phyloP scores from a whole-genome alignment of 2,797 vertebrate genomes.

The Delichon dasypus region DNA sequence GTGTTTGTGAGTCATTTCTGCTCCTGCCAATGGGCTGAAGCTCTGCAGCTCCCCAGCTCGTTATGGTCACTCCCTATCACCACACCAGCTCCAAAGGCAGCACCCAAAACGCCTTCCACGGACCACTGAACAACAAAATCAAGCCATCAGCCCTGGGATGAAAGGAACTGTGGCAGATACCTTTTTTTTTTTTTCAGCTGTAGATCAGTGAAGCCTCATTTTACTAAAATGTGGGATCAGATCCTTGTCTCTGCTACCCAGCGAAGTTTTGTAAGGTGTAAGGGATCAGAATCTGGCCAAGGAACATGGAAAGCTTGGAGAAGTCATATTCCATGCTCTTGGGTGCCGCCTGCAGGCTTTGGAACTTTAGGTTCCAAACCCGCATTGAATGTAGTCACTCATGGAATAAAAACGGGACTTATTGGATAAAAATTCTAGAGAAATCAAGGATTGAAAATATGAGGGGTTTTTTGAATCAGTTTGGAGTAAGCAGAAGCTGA shows the following conservation, averaged over 20 bases:
- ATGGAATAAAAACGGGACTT: neutral
- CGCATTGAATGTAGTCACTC: neutral
- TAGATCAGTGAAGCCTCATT: neutral
- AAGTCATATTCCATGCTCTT: conserved; percentile 22
- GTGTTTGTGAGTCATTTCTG: neutral
- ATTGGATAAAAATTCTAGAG: neutral
- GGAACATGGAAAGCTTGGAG: neutral
- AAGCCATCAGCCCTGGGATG: neutral
- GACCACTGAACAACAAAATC: neutral
- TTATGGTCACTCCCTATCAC: rapidly evolving
- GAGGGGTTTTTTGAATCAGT: neutral
- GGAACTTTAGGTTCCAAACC: neutral
- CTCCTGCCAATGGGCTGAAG: neutral
- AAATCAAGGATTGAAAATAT: neutral
- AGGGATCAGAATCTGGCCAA: neutral
- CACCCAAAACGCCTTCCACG: neutral
- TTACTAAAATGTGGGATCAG: neutral
- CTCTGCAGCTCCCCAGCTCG: neutral
- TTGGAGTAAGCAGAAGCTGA: neutral
- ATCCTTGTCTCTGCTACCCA: neutral
- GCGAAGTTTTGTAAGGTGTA: neutral
- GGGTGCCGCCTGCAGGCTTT: conserved; percentile 55
- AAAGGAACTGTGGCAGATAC: neutral
- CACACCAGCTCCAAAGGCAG: neutral
- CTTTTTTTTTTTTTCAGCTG: neutral